A percentile compares a stretch with the other conserved stretches of the same genome.
phyloP scores from a whole-genome alignment of 1,140 invertebrate genomes.

The Pogonus chalceus region DNA sequence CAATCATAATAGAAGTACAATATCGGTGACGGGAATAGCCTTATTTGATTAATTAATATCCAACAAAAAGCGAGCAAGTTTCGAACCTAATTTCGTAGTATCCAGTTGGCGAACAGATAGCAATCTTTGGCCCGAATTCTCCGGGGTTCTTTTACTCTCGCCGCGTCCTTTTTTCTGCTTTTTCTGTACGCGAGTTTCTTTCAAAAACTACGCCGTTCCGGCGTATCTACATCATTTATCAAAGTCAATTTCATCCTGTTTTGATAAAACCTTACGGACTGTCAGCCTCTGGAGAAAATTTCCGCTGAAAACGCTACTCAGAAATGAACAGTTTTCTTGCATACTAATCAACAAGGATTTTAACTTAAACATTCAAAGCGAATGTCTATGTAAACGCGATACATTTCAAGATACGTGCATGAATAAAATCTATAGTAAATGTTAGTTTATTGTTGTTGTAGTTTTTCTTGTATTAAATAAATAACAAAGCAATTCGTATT shows the following conservation, averaged over 20 bases:
- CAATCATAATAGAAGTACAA: no score
- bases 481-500: conserved; percentile 6
- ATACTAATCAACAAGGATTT: background rate
- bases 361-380: no score
- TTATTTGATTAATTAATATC: background rate
- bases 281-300: background rate
- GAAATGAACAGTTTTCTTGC: background rate
- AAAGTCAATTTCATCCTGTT: conserved; percentile 5
- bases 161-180: no score
- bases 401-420: no score
- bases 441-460: no score
- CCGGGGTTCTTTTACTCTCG: background rate
- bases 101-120: background rate
- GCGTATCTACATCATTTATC: conserved; percentile 3
- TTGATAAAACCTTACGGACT: background rate
- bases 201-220: background rate
- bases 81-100: background rate
- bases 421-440: no score
- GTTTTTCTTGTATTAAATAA: conserved; percentile 5
- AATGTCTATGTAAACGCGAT: no score
- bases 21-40: no score
- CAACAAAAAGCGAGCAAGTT: background rate
- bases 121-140: background rate
- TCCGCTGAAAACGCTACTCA: background rate
- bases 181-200: background rate